Conservation (phyloP, 2,113 vertebrate species). For the Gorsachius goisagi region DNA sequence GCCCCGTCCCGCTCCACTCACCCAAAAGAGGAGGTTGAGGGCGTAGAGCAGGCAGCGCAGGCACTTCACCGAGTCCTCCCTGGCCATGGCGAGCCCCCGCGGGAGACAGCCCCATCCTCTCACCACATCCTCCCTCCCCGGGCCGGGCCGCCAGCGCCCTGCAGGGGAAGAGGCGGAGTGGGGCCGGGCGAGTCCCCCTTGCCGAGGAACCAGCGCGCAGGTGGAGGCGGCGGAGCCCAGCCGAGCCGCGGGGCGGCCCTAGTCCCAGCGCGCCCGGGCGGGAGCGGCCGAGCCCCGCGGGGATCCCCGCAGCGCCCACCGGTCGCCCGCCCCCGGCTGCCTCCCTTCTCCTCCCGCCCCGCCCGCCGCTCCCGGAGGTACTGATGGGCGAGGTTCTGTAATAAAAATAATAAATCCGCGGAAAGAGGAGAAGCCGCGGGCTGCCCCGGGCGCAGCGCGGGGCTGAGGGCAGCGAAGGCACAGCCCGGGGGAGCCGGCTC, state of each 20-base stretch:
- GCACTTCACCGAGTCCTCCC: slow-evolving; percentile 96
- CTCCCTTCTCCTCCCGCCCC: background rate
- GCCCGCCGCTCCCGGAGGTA: background rate
- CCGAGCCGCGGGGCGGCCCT: no score
- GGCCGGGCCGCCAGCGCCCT: slow-evolving; percentile 41
- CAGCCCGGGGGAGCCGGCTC: background rate
- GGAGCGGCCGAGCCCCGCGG: background rate
- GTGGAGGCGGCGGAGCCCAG: background rate
- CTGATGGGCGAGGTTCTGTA: background rate
- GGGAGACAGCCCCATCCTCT: slow-evolving; percentile 78
- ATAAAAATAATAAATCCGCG: background rate
- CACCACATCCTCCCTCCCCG: slow-evolving; percentile 71
- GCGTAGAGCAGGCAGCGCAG: slow-evolving; percentile 91
- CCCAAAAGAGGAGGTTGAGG: slow-evolving; percentile 96
- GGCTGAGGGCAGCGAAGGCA: background rate
- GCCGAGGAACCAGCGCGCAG: background rate
- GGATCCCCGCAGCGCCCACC: background rate
- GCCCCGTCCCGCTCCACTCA: slow-evolving; percentile 73
- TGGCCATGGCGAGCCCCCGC: slow-evolving; percentile 86
- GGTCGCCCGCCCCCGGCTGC: background rate
- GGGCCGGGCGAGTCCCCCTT: background rate
- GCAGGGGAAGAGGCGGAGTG: background rate
- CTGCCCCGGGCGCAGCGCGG: background rate
- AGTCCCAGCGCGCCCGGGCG: no score
- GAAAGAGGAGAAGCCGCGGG: background rate